Percentiles rank a stretch among this genome's conserved stretches.
Conservation (phyloP, 1,140 invertebrate species). For the Hylaeus volcanicus region DNA sequence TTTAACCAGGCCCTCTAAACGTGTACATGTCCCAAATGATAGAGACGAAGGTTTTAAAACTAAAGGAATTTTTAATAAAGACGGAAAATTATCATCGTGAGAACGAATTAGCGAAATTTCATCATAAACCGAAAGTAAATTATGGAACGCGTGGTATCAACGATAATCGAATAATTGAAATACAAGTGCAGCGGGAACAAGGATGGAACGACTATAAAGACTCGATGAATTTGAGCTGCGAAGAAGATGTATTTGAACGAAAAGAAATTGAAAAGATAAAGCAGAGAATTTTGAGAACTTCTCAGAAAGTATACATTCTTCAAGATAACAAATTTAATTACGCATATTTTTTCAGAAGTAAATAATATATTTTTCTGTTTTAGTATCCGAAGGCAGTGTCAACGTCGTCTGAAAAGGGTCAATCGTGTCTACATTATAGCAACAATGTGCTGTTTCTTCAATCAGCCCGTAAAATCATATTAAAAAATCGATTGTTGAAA, state of each 20-base stretch:
- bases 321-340: background rate
- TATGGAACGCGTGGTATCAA: background rate
- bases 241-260: background rate
- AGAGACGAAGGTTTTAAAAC: background rate
- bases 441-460: conserved; percentile 24
- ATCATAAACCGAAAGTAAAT: conserved; percentile 23
- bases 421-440: background rate
- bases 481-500: conserved; percentile 29
- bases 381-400: conserved; percentile 3
- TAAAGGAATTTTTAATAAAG: conserved; percentile 4
- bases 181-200: conserved; percentile 10
- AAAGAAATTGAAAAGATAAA: background rate
- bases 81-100: background rate
- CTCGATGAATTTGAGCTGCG: background rate
- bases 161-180: background rate
- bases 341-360: background rate
- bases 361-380: background rate
- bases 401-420: background rate
- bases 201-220: conserved; percentile 7
- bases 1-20: conserved; percentile 3
- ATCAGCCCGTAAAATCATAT: conserved; percentile 11
- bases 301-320: background rate
- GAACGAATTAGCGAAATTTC: conserved; percentile 7
- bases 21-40: background rate
- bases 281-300: conserved; percentile 22